These are phyloP conservation scores for Poecilia latipinna DNA, from an alignment of 2,113 vertebrate genomes.

Conservation along the genomic window DNA sequence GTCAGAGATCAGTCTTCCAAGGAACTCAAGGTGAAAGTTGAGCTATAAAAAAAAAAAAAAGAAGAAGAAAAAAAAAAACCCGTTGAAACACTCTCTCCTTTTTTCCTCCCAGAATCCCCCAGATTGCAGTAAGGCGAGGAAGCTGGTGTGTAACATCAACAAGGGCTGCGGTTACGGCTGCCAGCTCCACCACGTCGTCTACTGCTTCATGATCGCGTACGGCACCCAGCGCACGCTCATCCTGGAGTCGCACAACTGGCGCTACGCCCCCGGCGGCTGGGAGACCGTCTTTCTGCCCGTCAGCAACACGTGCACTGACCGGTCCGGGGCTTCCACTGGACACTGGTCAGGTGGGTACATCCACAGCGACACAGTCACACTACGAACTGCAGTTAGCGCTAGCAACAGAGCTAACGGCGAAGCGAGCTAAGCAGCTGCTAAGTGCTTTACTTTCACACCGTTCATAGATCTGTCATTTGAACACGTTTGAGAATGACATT, in stretches of 20 bases:
- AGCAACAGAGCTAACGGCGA: no score
- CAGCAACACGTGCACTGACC: slow-evolving; percentile 94
- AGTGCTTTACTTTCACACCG: no score
- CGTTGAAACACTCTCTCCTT: slow-evolving; percentile 40
- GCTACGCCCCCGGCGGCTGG: slow-evolving; percentile 95
- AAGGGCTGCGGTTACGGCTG: slow-evolving; percentile 99
- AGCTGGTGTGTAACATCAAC: slow-evolving; percentile 98
- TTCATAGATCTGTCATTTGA: no score
- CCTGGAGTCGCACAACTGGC: slow-evolving; percentile 97
- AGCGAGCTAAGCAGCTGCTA: no score
- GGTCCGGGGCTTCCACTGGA: slow-evolving; percentile 88
- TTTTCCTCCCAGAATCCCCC: slow-evolving; percentile 87
- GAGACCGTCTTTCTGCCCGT: slow-evolving; percentile 97
- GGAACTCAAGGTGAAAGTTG: slow-evolving; percentile 53
- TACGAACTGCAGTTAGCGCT: background rate
- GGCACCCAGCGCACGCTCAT: slow-evolving; percentile 95
- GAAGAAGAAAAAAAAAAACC: no score
- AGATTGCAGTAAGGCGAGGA: slow-evolving; percentile 96
- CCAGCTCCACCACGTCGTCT: slow-evolving; percentile 98
- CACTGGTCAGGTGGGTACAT: slow-evolving; percentile 92
- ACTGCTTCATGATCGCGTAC: slow-evolving; percentile 99
- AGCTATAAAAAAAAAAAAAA: slow-evolving; percentile 50
- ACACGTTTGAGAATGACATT: no score
- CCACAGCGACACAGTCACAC: background rate
- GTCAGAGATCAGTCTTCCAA: slow-evolving; percentile 44